Evolutionary conservation across 2,113 vertebrate genomes (phyloP), one percentile per base, ranked within the genome.

Genomic region (Sebastes fasciatus): DNA sequence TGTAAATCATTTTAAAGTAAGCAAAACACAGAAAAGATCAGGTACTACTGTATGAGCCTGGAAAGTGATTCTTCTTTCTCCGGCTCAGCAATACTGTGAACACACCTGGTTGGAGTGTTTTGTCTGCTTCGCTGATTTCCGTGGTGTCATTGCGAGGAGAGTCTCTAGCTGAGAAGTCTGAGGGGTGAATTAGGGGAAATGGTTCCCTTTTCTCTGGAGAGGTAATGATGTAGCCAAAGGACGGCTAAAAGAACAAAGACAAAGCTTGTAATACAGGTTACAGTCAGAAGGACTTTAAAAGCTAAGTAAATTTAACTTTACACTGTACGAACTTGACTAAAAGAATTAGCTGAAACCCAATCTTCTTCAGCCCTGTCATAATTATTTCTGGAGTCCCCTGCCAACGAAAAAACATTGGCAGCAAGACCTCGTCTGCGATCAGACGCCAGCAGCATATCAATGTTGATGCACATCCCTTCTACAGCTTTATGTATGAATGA

Each of bases 171-270:
- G 93, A 71, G 67, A 94, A 85, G 34, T 96, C 95, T 48, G 96
- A 96, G 2, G 94, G 94, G 12, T 85, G 93, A 46, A 99, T 93
- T 84, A 99, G 94, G 73, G 97, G 82, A 93, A 99, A 93, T 54
- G 98, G 98, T 23, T 96, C 95, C 86, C 96, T 96, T 70, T 97
- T 97, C 91, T 98, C 96, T 4, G 98, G 98, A 78, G 98, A 99
- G 10, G 92, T 97, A 80, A 99, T 99, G 82, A 94, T 87, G 90
- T 99, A 99, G 86, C 98, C 98, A 94, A 99, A 99, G 7, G 98
- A 99, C 7, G 98, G 98, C 98, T 99, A 67, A 17, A 82, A 14
- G 45, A 79, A 72, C 14, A 80, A 8, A 72, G 17, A 72, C 26
- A 0, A 17, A 7, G 9, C 5, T 64, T 55, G 78, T 23, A 65